These are phyloP conservation scores for Phthorimaea operculella DNA, from an alignment of 1,140 invertebrate genomes.

Conservation along the genomic window DNA sequence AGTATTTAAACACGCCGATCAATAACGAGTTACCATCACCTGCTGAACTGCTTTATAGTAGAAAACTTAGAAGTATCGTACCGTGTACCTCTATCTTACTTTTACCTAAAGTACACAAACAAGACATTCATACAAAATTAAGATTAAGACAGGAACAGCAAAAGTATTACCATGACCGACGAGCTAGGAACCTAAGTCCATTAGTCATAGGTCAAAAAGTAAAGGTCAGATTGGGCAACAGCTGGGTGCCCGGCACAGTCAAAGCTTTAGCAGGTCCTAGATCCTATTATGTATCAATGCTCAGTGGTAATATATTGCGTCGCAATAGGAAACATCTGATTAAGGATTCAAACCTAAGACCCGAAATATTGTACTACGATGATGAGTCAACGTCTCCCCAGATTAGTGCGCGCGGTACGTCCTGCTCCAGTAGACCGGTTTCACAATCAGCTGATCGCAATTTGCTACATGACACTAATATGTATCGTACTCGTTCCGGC, in stretches of 20 bases:
- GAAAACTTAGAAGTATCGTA: constrained; percentile 8
- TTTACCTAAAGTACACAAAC: background rate
- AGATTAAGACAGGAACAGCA: background rate
- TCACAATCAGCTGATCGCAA: background rate
- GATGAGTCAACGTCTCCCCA: background rate
- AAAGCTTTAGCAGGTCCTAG: background rate
- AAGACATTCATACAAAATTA: background rate
- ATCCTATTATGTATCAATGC: background rate
- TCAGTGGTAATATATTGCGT: background rate
- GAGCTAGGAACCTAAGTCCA: background rate
- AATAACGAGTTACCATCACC: constrained; percentile 7
- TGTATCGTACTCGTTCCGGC: background rate
- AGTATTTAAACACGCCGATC: constrained; percentile 25
- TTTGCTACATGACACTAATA: background rate
- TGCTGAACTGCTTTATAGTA: constrained; percentile 4
- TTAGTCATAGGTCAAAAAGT: too few species aligned
- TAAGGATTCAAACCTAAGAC: background rate
- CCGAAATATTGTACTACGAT: background rate
- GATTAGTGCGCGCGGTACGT: background rate
- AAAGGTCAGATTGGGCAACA: background rate
- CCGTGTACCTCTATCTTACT: background rate
- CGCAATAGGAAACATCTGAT: background rate
- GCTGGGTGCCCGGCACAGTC: background rate
- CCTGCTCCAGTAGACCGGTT: background rate
- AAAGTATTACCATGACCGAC: background rate